Evolutionary conservation across 2,113 vertebrate species (phyloP), one percentile per base, ranked within the genome.

Genomic region (Sarotherodon lohbergeri): DNA sequence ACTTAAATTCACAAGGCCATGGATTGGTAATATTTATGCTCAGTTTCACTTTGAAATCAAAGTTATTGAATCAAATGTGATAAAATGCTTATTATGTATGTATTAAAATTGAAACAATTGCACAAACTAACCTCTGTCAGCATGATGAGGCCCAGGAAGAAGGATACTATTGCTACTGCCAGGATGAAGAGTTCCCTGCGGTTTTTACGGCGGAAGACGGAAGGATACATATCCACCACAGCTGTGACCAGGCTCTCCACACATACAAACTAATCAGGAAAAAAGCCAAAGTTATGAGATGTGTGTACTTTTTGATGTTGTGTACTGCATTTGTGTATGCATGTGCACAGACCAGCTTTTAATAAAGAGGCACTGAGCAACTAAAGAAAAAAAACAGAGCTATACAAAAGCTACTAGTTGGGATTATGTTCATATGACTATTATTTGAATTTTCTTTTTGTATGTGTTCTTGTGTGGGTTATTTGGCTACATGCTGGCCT

Each of bases 221-320:
- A 91, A 14, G 98, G 98, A 81, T 99, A 98, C 98, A 99, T 98
- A 95, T 99, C 98, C 89, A 99, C 97, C 84, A 99, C 92, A 7
- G 98, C 97, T 0, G 98, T 99, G 84, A 98, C 98, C 41, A 99
- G 96, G 90, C 98, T 99, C 90, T 99, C 98, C 92, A 99, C 97
- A 0, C 98, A 98, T 85, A 99, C 98, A 92, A 99, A 99, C 98
- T 99, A 78, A 88, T 9, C 12, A 59, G 27, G 71, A 61, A 17
- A 76, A 19, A 83, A 43, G 55, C 4, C 73, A 66, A 1, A 63
- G 36, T 5, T 10, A 7, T 22, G 4, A 46, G 6, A 36, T 32
- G 27, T 50, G 81, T 19, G 10, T 50, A 57, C 24, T 61, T 48
- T 48, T 34, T 39, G 63, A 39, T 68, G 63, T 39, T 68, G 34